These are phyloP conservation scores for Drosophila guanche DNA, from an alignment of 1,140 invertebrate genomes.

Conservation along the genomic window DNA sequence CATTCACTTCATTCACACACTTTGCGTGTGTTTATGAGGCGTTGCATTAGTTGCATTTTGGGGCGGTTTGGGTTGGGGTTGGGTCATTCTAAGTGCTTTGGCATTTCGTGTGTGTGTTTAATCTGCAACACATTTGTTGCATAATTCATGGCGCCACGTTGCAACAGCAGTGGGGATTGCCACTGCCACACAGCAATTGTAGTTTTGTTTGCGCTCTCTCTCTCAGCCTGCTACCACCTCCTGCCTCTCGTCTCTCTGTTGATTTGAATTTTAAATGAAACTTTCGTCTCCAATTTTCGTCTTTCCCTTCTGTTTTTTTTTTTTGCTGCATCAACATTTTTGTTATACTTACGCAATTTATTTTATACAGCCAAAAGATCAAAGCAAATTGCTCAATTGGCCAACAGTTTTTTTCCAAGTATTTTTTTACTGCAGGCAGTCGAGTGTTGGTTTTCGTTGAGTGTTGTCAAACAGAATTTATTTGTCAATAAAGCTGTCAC, in stretches of 20 bases:
- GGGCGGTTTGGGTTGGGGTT: background rate
- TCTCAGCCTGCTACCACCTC: conserved; percentile 3
- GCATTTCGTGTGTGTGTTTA: conserved; percentile 73
- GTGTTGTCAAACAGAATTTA: conserved; percentile 79
- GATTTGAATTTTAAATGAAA: conserved; percentile 70
- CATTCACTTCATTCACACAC: background rate
- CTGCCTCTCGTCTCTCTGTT: conserved; percentile 21
- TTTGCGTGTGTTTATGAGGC: no score
- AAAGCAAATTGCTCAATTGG: conserved; percentile 71
- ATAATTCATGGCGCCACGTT: conserved; percentile 66
- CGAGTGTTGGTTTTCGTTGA: conserved; percentile 47
- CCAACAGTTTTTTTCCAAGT: conserved; percentile 23
- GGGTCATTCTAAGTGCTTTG: conserved; percentile 73
- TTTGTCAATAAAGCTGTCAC: conserved; percentile 82
- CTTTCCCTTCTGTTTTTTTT: conserved; percentile 23
- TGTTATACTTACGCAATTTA: conserved; percentile 76
- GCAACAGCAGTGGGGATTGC: conserved; percentile 54
- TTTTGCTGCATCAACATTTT: background rate
- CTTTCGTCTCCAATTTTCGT: conserved; percentile 15
- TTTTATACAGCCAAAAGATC: conserved; percentile 68
- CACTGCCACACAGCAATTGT: conserved; percentile 25
- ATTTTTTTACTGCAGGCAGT: background rate
- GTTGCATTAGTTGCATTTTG: conserved; percentile 58
- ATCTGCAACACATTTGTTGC: conserved; percentile 74
- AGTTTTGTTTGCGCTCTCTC: conserved; percentile 25